phyloP scores from a whole-genome alignment of 2,113 vertebrate species.

The Bettongia penicillata region DNA sequence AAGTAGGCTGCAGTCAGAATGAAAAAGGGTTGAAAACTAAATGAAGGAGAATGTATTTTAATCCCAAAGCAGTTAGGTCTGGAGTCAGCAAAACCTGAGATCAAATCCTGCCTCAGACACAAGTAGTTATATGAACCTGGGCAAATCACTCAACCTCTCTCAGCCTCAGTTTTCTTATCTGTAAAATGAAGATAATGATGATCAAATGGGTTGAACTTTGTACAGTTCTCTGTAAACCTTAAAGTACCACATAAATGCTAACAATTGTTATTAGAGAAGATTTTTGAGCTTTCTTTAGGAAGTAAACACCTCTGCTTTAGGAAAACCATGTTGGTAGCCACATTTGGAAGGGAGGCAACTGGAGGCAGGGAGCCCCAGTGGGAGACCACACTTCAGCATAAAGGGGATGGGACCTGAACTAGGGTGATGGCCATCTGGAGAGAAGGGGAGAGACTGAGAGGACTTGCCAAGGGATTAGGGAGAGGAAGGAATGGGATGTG shows the following conservation, averaged over 20 bases:
- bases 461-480: neutral
- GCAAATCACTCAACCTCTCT: neutral
- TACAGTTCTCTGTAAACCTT: neutral
- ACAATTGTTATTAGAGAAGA: too few relatives aligned
- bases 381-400: too few relatives aligned
- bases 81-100: neutral
- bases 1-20: neutral
- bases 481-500: neutral
- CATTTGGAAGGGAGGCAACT: neutral
- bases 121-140: neutral
- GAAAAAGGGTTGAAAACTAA: neutral
- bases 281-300: too few relatives aligned
- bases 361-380: too few relatives aligned
- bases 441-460: neutral
- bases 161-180: neutral
- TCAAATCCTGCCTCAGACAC: neutral
- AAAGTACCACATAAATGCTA: too few relatives aligned
- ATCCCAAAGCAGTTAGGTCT: neutral
- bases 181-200: neutral
- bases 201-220: neutral
- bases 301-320: too few relatives aligned
- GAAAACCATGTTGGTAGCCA: neutral
- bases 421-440: neutral
- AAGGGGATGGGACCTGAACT: neutral
- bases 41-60: neutral